phyloP scores from a whole-genome alignment of 1,140 invertebrate species.

The Coenobita brevimanus region DNA sequence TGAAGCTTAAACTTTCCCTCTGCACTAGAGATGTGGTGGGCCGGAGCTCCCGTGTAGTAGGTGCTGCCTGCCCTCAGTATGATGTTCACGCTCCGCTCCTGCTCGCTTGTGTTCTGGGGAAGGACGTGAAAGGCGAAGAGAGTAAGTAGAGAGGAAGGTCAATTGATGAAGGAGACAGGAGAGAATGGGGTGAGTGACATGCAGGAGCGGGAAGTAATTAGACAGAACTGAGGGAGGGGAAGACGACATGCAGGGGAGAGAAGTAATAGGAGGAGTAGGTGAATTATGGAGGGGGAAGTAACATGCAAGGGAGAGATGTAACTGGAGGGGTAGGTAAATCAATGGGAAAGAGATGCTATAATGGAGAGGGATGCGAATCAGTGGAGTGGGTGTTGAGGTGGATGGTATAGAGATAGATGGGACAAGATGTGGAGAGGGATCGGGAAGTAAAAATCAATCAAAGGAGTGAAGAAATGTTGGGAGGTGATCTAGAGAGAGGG shows the following conservation, averaged over 20 bases:
- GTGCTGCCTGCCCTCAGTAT: conserved; percentile 81
- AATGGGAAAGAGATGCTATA: too few species aligned
- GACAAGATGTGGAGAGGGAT: too few species aligned
- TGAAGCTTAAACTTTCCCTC: conserved; percentile 74
- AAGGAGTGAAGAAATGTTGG: not conserved
- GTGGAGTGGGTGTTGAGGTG: too few species aligned
- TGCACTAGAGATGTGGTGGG: conserved; percentile 79
- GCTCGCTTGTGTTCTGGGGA: conserved; percentile 82
- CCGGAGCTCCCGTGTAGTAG: conserved; percentile 82
- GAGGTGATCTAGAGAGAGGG: not conserved
- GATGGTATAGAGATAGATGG: too few species aligned
- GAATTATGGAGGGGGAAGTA: too few species aligned
- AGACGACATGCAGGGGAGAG: not conserved
- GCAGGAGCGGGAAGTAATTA: not conserved
- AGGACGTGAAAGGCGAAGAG: too few species aligned
- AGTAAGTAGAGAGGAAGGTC: too few species aligned
- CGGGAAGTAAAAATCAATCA: too few species aligned
- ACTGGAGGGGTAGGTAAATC: too few species aligned
- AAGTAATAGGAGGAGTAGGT: conserved; percentile 22
- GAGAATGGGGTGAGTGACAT: not conserved
- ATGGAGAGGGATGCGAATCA: too few species aligned
- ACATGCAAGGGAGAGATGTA: too few species aligned
- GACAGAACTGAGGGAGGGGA: not conserved
- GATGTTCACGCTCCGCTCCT: conserved; percentile 79
- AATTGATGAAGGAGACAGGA: too few species aligned